A percentile compares a stretch with the other conserved stretches of the same genome.
Evolutionary conservation across 2,113 vertebrate species (phyloP).

Genomic region (Manacus vitellinus): DNA sequence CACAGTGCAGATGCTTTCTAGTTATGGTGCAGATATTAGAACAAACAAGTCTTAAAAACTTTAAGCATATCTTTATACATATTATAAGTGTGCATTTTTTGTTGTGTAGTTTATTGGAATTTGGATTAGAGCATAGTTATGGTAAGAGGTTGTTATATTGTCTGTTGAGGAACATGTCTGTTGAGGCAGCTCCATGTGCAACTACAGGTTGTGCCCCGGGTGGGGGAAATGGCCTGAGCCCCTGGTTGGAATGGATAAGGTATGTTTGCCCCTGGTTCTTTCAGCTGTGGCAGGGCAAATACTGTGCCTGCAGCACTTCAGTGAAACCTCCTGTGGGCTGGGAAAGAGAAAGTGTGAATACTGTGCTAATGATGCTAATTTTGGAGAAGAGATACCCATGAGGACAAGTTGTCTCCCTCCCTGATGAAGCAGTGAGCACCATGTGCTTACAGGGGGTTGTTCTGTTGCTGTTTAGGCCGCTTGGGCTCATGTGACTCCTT

Average conservation of each 20-base stretch:
- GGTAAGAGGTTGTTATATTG: background rate
- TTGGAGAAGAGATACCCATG: background rate
- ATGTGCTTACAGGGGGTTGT: accelerated
- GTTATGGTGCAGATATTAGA: background rate
- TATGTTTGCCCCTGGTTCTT: background rate
- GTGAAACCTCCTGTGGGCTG: background rate
- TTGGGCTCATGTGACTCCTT: background rate
- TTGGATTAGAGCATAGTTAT: background rate
- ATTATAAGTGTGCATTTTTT: background rate
- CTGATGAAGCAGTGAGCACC: background rate
- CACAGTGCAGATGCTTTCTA: background rate
- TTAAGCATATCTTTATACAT: background rate
- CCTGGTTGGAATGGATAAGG: background rate
- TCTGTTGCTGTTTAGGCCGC: background rate
- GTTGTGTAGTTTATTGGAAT: background rate
- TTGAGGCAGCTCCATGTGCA: background rate
- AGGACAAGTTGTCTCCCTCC: background rate
- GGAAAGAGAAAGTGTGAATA: background rate
- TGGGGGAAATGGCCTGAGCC: background rate
- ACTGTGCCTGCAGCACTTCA: background rate
- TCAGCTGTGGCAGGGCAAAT: background rate
- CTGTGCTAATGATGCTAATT: background rate
- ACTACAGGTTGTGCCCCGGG: background rate
- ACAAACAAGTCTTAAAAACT: background rate
- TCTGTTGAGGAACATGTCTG: background rate